Evolutionary conservation across 2,888 invertebrate genomes (phyloP).

Genomic region (Cephus pulcher): DNA sequence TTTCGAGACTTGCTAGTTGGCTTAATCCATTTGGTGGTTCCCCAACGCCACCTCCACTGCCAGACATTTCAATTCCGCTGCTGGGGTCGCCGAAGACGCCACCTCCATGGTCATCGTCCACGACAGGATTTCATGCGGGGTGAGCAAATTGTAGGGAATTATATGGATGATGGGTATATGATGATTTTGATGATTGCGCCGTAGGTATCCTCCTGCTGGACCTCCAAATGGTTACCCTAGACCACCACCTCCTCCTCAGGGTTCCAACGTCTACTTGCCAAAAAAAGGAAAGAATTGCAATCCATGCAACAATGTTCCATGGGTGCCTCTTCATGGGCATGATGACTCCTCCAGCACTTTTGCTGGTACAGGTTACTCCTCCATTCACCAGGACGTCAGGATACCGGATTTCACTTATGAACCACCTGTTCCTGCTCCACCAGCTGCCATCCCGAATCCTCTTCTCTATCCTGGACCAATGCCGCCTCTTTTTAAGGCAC

Average conservation of each 20-base stretch:
- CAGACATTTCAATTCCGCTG: background rate
- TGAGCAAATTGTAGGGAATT: background rate
- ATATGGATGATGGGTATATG: background rate
- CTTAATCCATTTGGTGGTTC: conserved; percentile 69
- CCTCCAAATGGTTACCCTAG: background rate
- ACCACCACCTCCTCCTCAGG: conserved; percentile 32
- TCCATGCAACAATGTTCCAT: conserved; percentile 83
- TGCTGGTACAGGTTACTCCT: conserved; percentile 23
- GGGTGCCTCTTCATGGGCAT: conserved; percentile 76
- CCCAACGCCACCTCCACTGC: conserved; percentile 11
- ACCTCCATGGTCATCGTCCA: background rate
- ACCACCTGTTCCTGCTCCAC: conserved; percentile 16
- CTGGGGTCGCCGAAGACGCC: background rate
- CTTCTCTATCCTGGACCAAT: conserved; percentile 73
- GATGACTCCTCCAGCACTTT: conserved; percentile 9
- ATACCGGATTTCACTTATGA: conserved; percentile 42
- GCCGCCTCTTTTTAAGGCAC: conserved; percentile 74
- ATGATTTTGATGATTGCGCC: background rate
- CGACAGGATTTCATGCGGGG: background rate
- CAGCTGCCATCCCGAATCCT: conserved; percentile 74
- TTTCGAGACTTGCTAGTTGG: conserved; percentile 74
- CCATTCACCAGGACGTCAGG: conserved; percentile 29
- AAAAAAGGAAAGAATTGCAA: conserved; percentile 75
- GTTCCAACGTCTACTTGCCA: conserved; percentile 21
- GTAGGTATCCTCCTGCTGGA: background rate